A percentile compares a stretch with the other conserved stretches of the same genome.
phyloP scores from a whole-genome alignment of 2,888 invertebrate species.

The Archips xylosteana region DNA sequence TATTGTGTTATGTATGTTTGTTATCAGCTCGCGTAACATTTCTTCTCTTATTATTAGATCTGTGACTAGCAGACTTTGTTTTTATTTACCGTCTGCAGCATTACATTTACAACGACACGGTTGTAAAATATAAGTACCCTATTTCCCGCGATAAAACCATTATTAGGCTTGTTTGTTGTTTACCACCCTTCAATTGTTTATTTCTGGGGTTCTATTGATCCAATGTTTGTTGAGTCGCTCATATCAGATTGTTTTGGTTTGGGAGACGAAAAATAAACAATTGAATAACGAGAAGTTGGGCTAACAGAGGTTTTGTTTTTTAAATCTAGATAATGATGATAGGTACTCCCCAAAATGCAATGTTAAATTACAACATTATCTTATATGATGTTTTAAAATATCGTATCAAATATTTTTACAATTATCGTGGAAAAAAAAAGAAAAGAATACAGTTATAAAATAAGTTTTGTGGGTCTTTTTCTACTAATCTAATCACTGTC shows the following conservation, averaged over 20 bases:
- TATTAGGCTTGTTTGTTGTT: slow-evolving; percentile 22
- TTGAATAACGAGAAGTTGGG: not conserved
- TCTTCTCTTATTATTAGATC: no score
- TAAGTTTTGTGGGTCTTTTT: no score
- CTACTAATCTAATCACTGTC: no score
- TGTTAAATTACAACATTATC: no score
- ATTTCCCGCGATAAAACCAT: slow-evolving; percentile 18
- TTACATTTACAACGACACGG: not conserved
- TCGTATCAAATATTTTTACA: no score
- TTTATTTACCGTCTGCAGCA: not conserved
- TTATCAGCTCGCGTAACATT: no score
- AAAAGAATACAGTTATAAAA: no score
- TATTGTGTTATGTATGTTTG: no score
- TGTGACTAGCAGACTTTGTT: not conserved
- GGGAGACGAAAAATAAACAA: not conserved
- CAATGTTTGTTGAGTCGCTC: not conserved
- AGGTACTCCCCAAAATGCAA: no score
- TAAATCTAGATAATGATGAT: no score
- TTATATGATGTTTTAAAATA: no score
- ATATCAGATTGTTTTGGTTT: not conserved
- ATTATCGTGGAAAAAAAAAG: no score
- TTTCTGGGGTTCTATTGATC: slow-evolving; percentile 15
- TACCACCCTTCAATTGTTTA: slow-evolving; percentile 20
- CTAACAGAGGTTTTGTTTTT: not conserved
- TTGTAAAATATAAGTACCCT: slow-evolving; percentile 10